Conservation (phyloP, 1,140 invertebrate genomes). For the Nephila pilipes region DNA sequence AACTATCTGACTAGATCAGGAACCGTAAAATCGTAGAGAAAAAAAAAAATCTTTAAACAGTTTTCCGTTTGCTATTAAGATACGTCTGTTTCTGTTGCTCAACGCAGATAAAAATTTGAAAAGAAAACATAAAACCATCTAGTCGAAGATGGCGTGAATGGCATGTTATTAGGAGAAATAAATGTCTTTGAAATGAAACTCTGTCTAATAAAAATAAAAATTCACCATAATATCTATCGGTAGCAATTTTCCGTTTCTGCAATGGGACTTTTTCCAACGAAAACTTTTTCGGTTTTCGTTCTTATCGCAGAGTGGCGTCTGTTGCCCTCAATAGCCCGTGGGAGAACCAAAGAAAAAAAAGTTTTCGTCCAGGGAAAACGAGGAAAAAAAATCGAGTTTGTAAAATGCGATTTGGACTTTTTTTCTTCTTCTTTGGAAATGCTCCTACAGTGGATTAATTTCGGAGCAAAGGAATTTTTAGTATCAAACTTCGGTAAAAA, state of each 20-base stretch:
- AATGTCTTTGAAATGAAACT: conserved; percentile 31
- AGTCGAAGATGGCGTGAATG: conserved; percentile 23
- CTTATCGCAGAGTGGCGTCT: conserved; percentile 49
- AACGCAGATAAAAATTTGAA: conserved; percentile 10
- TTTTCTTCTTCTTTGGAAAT: conserved; percentile 6
- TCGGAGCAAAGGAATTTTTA: not conserved
- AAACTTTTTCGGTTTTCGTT: conserved; percentile 26
- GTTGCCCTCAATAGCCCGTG: conserved; percentile 55
- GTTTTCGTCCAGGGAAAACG: not conserved
- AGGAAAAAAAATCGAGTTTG: conserved; percentile 49
- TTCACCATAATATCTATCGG: conserved; percentile 26
- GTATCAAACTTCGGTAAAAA: conserved; percentile 25
- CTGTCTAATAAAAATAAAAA: not conserved
- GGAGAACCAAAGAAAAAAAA: conserved; percentile 32
- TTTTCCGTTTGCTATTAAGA: not conserved
- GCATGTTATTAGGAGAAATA: conserved; percentile 53
- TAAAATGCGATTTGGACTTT: conserved; percentile 63
- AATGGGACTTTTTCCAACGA: conserved; percentile 19
- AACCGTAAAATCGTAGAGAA: no score
- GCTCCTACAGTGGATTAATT: conserved; percentile 32
- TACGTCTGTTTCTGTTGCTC: not conserved
- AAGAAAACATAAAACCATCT: not conserved
- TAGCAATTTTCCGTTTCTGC: conserved; percentile 27
- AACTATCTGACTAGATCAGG: no score
- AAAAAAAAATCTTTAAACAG: no score